Conservation (phyloP, 2,888 invertebrate genomes). For the Drosophila kanekoi region DNA sequence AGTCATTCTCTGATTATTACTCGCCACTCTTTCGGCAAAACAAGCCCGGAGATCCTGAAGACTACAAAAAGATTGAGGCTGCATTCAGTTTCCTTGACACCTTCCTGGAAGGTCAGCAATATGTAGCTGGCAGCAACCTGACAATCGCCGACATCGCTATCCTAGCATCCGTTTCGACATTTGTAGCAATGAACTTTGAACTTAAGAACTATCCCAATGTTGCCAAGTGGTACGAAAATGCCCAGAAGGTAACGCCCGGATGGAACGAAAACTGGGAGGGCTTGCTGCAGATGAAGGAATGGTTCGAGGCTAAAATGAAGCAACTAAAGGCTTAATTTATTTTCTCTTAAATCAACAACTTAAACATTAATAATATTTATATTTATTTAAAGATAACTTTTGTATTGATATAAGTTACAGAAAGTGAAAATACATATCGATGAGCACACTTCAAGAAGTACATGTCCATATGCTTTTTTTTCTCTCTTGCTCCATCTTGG, state of each 20-base stretch:
- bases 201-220: slow-evolving; percentile 89
- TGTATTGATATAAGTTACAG: too few species aligned
- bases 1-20: slow-evolving; percentile 89
- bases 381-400: not conserved
- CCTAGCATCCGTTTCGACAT: slow-evolving; percentile 89
- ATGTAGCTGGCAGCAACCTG: slow-evolving; percentile 89
- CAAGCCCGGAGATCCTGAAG: slow-evolving; percentile 88
- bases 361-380: not conserved
- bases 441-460: too few species aligned
- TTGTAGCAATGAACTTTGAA: slow-evolving; percentile 88
- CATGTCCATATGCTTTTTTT: too few species aligned
- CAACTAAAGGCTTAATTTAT: not conserved
- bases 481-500: too few species aligned
- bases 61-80: slow-evolving; percentile 88
- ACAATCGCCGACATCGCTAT: slow-evolving; percentile 93
- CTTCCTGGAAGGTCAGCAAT: slow-evolving; percentile 89
- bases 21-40: slow-evolving; percentile 87
- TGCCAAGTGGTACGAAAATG: slow-evolving; percentile 87
- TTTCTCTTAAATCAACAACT: not conserved
- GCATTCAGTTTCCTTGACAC: slow-evolving; percentile 89
- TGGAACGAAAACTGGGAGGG: slow-evolving; percentile 87
- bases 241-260: slow-evolving; percentile 87
- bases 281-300: slow-evolving; percentile 84
- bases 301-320: slow-evolving; percentile 21
- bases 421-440: not conserved